Conservation (phyloP, 2,113 vertebrate species). For the Sceloporus tristichus region DNA sequence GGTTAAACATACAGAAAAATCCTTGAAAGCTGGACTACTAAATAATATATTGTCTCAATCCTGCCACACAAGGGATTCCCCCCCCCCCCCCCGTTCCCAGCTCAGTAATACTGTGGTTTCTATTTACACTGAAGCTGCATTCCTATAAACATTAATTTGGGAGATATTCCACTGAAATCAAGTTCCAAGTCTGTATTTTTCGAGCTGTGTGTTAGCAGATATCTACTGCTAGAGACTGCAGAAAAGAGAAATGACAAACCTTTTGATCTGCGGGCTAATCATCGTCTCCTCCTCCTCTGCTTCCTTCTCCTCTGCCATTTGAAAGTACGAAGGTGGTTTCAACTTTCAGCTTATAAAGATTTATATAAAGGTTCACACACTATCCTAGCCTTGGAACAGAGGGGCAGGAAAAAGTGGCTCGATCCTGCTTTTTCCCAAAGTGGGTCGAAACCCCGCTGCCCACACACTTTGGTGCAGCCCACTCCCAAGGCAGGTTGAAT, state of each 20-base stretch:
- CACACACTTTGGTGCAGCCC: too few relatives aligned
- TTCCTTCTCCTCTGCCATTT: too few relatives aligned
- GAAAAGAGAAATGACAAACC: background rate
- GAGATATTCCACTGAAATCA: background rate
- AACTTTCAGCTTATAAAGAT: too few relatives aligned
- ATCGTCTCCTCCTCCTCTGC: too few relatives aligned
- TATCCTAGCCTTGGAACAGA: too few relatives aligned
- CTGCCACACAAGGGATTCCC: background rate
- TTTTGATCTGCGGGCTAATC: background rate
- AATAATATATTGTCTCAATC: background rate
- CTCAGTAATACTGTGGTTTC: background rate
- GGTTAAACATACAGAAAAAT: background rate
- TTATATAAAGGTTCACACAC: too few relatives aligned
- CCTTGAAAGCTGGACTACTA: background rate
- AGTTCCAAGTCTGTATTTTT: background rate
- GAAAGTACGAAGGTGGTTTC: too few relatives aligned
- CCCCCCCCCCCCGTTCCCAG: background rate
- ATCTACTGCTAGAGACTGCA: background rate
- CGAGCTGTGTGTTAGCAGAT: background rate
- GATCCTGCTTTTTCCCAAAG: too few relatives aligned
- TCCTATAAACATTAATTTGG: background rate
- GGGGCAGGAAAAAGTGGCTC: too few relatives aligned
- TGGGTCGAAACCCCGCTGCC: too few relatives aligned
- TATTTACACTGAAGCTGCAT: background rate
- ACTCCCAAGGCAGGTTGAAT: too few relatives aligned